Conservation (phyloP, 2,888 invertebrate genomes). For the Chalcis sispes region DNA sequence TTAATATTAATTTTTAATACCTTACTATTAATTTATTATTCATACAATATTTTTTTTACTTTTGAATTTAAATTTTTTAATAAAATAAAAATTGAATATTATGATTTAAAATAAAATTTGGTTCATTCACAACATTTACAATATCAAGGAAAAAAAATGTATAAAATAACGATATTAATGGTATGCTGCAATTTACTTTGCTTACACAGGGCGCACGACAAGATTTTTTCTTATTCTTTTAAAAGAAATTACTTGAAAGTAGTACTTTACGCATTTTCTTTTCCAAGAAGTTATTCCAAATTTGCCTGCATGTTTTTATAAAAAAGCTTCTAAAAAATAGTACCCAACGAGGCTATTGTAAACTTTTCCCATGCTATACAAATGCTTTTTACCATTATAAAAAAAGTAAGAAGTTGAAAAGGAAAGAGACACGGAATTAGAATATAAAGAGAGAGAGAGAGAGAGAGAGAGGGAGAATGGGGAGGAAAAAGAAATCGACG, state of each 20-base stretch:
- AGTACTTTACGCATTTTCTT: neutral
- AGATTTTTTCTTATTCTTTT: too few species aligned
- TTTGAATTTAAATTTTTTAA: too few species aligned
- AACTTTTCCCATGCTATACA: conserved; percentile 30
- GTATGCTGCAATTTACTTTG: too few species aligned
- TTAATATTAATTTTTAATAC: too few species aligned
- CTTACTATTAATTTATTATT: too few species aligned
- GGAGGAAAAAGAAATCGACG: neutral
- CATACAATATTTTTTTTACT: too few species aligned
- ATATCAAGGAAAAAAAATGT: too few species aligned
- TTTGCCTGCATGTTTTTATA: neutral
- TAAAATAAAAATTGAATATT: too few species aligned
- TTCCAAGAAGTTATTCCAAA: conserved; percentile 8
- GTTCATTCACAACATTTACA: too few species aligned
- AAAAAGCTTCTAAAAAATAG: conserved; percentile 23
- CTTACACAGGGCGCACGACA: too few species aligned
- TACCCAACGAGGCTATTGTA: conserved; percentile 23
- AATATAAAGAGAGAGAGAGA: neutral
- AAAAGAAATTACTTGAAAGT: neutral
- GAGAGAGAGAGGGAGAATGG: neutral
- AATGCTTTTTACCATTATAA: neutral
- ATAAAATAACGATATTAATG: too few species aligned
- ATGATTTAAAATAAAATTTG: too few species aligned
- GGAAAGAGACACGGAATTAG: neutral
- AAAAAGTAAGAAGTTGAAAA: neutral